Evolutionary conservation across 2,113 vertebrate species (phyloP).

Genomic region (Rhinogobius similis): DNA sequence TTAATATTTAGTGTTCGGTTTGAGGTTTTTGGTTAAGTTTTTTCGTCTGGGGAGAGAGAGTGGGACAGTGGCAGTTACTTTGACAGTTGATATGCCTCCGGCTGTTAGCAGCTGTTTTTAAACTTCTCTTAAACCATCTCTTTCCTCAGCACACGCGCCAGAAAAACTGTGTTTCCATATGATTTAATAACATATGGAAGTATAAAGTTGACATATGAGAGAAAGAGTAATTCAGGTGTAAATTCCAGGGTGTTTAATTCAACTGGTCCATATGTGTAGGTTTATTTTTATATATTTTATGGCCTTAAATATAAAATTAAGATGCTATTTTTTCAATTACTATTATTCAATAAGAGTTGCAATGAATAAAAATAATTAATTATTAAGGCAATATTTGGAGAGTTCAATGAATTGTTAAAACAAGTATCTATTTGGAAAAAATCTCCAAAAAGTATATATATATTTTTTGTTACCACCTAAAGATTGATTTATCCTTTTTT

Average conservation of each 20-base stretch:
- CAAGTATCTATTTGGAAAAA: too few species aligned
- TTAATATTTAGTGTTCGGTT: conserved; percentile 43
- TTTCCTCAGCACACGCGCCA: conserved; percentile 5
- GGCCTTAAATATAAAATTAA: neutral
- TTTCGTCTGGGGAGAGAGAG: conserved; percentile 65
- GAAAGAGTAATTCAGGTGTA: neutral
- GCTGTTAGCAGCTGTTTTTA: conserved; percentile 68
- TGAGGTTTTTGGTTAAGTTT: conserved; percentile 20
- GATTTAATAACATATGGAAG: neutral
- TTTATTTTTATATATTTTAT: neutral
- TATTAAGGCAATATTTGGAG: too few species aligned
- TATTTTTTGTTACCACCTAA: too few species aligned
- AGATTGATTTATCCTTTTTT: too few species aligned
- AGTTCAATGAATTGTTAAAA: too few species aligned
- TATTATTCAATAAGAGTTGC: too few species aligned
- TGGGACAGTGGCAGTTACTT: conserved; percentile 69
- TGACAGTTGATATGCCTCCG: conserved; percentile 67
- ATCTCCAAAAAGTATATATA: too few species aligned
- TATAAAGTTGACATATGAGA: neutral
- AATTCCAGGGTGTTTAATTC: neutral
- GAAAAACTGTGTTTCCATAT: conserved; percentile 4
- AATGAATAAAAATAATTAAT: too few species aligned
- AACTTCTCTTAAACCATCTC: too few species aligned
- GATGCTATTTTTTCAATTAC: neutral
- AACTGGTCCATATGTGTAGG: neutral